phyloP scores from a whole-genome alignment of 53 echinoderm and acorn worm genomes.

The Patiria pectinifera region DNA sequence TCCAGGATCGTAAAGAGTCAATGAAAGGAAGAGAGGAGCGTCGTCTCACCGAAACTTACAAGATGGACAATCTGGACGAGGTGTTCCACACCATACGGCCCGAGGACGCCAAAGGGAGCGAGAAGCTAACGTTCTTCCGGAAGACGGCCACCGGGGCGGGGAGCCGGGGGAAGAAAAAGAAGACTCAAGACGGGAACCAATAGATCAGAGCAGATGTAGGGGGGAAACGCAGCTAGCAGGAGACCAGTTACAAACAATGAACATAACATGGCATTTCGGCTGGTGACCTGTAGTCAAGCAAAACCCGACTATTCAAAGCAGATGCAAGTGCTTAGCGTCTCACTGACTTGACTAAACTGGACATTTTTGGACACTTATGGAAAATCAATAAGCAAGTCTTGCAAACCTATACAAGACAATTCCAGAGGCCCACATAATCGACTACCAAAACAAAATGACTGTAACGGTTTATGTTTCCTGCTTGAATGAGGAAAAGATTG shows the following conservation, averaged over 20 bases:
- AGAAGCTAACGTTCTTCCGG: slow-evolving; percentile 86
- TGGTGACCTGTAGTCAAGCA: too few species aligned
- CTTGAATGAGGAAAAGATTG: too few species aligned
- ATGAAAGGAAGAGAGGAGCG: slow-evolving; percentile 73
- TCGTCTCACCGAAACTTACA: slow-evolving; percentile 70
- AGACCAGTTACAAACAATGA: background rate
- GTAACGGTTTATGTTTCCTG: too few species aligned
- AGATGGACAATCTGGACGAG: slow-evolving; percentile 83
- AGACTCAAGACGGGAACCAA: background rate
- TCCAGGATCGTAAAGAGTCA: slow-evolving; percentile 75
- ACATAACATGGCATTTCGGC: too few species aligned
- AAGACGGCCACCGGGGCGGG: slow-evolving; percentile 35
- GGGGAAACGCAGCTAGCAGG: background rate
- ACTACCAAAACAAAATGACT: too few species aligned
- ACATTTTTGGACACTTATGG: too few species aligned
- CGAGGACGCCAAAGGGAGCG: slow-evolving; percentile 86
- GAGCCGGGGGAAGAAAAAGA: background rate
- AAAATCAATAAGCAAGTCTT: too few species aligned
- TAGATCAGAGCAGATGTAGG: background rate
- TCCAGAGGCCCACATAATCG: too few species aligned
- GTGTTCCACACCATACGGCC: slow-evolving; percentile 92
- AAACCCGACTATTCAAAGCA: too few species aligned
- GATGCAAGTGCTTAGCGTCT: too few species aligned
- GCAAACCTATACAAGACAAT: too few species aligned
- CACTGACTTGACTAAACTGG: too few species aligned